Percentiles rank a stretch among this genome's conserved stretches.
phyloP scores from a whole-genome alignment of 2,797 vertebrate genomes.

The Hypotaenidia philippensis region DNA sequence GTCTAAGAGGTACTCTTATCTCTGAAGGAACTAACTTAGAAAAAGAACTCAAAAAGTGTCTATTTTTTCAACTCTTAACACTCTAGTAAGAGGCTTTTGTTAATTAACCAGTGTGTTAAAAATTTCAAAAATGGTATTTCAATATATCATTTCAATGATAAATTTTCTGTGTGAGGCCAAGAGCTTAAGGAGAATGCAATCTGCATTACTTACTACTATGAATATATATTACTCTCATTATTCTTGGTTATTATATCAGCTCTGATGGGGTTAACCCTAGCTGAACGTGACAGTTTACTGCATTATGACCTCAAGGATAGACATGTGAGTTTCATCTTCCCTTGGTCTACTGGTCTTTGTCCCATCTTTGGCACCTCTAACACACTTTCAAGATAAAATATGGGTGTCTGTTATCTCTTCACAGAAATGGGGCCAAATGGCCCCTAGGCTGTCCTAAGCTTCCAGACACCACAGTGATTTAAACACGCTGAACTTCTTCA shows the following conservation, averaged over 20 bases:
- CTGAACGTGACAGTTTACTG: background rate
- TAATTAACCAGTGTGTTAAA: background rate
- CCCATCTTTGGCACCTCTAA: background rate
- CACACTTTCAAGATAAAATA: background rate
- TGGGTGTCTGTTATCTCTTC: background rate
- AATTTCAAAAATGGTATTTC: background rate
- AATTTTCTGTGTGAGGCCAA: background rate
- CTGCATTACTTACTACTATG: background rate
- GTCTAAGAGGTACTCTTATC: background rate
- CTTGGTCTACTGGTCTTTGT: conserved; percentile 7
- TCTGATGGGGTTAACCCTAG: background rate
- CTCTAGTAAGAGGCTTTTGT: background rate
- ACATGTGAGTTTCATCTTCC: background rate
- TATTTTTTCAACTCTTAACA: background rate
- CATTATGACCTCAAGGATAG: background rate
- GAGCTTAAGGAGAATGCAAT: background rate
- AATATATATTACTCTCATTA: background rate
- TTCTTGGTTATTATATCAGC: background rate
- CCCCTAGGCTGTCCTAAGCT: background rate
- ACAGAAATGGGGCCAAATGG: background rate
- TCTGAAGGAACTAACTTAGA: background rate
- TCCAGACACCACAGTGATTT: conserved; percentile 38
- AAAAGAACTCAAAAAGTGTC: background rate
- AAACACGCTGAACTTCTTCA: conserved; percentile 30
- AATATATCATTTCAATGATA: background rate